Evolutionary conservation across 2,113 vertebrate species (phyloP).

Genomic region (Macroglossus sobrinus): DNA sequence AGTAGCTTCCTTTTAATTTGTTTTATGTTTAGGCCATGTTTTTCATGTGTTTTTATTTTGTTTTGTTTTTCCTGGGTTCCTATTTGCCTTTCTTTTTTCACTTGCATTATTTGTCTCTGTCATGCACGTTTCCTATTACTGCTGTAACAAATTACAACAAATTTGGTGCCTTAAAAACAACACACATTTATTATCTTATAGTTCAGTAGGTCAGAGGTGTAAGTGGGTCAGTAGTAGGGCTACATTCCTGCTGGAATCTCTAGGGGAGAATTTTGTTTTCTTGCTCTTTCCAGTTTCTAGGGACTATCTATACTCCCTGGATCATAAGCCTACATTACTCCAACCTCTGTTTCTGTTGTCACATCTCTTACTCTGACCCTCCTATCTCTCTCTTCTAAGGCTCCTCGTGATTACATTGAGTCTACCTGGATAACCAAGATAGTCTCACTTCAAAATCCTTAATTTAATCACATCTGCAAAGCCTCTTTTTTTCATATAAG

Average conservation of each 20-base stretch:
- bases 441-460: background rate
- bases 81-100: background rate
- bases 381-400: background rate
- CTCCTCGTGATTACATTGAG: background rate
- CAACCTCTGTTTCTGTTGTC: background rate
- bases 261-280: background rate
- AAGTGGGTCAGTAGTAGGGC: background rate
- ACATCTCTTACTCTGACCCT: background rate
- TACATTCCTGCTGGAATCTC: background rate
- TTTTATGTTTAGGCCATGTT: background rate
- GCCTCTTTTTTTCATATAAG: background rate
- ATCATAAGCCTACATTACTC: background rate
- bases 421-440: background rate
- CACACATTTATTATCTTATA: background rate
- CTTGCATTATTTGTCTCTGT: background rate
- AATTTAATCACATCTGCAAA: background rate
- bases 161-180: background rate
- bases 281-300: background rate
- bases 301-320: background rate
- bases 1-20: background rate
- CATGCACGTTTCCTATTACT: background rate
- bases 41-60: background rate
- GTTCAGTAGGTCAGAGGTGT: background rate
- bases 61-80: background rate
- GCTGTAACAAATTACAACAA: background rate